Conservation (phyloP, 2,113 vertebrate genomes). For the Oxygymnocypris stewartii region DNA sequence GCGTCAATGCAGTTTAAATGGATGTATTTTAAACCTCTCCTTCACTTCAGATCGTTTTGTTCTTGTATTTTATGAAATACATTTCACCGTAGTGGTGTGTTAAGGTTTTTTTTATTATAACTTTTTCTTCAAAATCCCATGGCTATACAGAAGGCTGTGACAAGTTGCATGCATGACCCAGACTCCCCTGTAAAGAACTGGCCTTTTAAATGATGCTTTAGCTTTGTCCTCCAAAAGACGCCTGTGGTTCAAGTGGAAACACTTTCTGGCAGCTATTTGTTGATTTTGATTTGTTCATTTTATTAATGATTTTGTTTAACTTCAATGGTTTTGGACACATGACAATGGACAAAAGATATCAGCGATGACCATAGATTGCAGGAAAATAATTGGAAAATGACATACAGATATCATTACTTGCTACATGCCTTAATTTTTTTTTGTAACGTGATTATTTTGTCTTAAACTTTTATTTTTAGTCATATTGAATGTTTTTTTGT, state of each 20-base stretch:
- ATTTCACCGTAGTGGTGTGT: constrained; percentile 52
- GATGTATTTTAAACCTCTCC: constrained; percentile 63
- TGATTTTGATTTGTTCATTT: no score
- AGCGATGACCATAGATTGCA: not conserved
- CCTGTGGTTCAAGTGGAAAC: constrained; percentile 66
- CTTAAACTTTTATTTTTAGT: constrained; percentile 58
- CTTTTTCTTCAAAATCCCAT: constrained; percentile 24
- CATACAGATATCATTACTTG: constrained; percentile 57
- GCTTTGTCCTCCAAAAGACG: constrained; percentile 24
- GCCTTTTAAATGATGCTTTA: constrained; percentile 63
- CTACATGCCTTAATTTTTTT: constrained; percentile 77
- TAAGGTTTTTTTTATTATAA: constrained; percentile 41
- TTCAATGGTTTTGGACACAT: constrained; percentile 42
- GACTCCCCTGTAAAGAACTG: constrained; percentile 75
- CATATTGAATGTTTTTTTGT: constrained; percentile 26
- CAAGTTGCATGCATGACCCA: constrained; percentile 67
- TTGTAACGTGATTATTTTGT: no score
- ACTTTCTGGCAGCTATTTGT: constrained; percentile 74
- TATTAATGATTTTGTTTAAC: constrained; percentile 62
- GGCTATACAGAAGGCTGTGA: constrained; percentile 64
- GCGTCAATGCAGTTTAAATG: constrained; percentile 43
- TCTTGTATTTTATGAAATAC: constrained; percentile 34
- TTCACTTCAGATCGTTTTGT: constrained; percentile 57
- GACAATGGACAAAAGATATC: constrained; percentile 21
- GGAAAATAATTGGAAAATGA: constrained; percentile 46